Percentiles rank a stretch among this genome's conserved stretches.
Evolutionary conservation across 2,113 vertebrate species (phyloP).

Genomic region (Macrotis lagotis): DNA sequence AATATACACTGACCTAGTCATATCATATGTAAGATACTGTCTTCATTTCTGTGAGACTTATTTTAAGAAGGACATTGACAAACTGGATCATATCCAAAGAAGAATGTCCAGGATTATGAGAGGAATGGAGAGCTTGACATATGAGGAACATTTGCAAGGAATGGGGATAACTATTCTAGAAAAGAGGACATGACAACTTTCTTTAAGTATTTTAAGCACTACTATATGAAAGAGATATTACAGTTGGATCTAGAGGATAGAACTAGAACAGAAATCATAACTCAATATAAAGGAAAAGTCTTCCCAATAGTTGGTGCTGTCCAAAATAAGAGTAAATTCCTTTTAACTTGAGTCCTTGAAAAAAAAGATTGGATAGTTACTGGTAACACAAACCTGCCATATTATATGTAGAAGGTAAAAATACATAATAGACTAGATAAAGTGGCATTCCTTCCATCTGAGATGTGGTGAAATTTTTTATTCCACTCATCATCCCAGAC

Average conservation of each 20-base stretch:
- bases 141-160: neutral
- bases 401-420: neutral
- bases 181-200: neutral
- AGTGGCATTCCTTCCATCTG: neutral
- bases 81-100: neutral
- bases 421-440: neutral
- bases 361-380: neutral
- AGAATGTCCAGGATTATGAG: neutral
- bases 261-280: neutral
- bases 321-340: neutral
- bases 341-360: neutral
- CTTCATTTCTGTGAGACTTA: neutral
- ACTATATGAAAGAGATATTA: neutral
- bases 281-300: neutral
- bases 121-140: neutral
- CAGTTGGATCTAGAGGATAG: neutral
- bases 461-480: neutral
- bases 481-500: neutral
- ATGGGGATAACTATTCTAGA: neutral
- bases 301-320: neutral
- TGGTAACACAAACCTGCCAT: neutral
- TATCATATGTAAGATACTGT: neutral
- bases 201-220: neutral
- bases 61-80: neutral
- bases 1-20: neutral